Evolutionary conservation across 2,113 vertebrate species (phyloP).

Genomic region (Astatotilapia flaviijosephi): DNA sequence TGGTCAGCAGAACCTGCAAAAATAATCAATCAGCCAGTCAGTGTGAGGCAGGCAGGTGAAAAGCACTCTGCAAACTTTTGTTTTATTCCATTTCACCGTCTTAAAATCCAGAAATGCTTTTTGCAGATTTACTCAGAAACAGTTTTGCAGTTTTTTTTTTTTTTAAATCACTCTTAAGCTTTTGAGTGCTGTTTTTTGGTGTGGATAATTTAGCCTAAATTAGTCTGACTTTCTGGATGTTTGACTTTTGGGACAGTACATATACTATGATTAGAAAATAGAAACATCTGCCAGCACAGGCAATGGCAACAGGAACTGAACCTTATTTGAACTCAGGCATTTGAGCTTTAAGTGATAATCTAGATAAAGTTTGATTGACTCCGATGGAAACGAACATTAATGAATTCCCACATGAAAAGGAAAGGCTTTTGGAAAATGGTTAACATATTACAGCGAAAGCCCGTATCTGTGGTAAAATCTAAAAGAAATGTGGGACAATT

Average conservation of each 20-base stretch:
- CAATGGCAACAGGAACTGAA: neutral
- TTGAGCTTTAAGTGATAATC: neutral
- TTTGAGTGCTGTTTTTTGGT: neutral
- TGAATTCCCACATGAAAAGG: neutral
- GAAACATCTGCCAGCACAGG: neutral
- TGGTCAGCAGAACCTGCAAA: conserved; percentile 38
- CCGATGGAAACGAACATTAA: neutral
- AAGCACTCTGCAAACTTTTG: neutral
- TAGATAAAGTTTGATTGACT: neutral
- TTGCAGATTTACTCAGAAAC: neutral
- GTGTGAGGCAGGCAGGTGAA: conserved; percentile 12
- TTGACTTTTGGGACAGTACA: neutral
- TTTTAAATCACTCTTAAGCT: neutral
- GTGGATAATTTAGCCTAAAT: neutral
- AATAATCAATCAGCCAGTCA: conserved; percentile 29
- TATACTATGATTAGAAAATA: neutral
- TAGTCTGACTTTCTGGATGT: neutral
- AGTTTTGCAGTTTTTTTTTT: neutral
- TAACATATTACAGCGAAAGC: neutral
- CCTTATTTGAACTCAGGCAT: neutral
- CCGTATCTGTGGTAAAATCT: neutral
- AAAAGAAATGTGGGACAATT: neutral
- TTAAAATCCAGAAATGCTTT: neutral
- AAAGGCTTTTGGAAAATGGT: neutral
- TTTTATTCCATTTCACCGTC: neutral